Conservation (phyloP, 2,888 invertebrate species). For the Melanostoma mellinum region DNA sequence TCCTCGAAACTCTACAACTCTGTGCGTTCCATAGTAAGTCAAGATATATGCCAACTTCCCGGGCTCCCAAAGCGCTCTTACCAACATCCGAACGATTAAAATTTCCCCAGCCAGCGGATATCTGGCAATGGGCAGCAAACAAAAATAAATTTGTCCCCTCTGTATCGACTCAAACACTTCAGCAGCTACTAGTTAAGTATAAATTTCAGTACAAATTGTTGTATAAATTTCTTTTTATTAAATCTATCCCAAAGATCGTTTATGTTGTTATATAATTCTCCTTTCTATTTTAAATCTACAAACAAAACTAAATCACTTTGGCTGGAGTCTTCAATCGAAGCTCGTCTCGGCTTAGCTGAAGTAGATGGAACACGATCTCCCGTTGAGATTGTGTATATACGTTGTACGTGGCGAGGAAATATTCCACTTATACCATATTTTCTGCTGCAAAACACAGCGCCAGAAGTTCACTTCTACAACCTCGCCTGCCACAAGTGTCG, state of each 20-base stretch:
- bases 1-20: too few relatives aligned
- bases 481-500: slow-evolving; percentile 87
- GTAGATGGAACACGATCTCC: slow-evolving; percentile 77
- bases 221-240: slow-evolving; percentile 43
- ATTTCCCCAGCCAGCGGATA: slow-evolving; percentile 95
- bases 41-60: slow-evolving; percentile 94
- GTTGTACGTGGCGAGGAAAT: slow-evolving; percentile 77
- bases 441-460: slow-evolving; percentile 89
- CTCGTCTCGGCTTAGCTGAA: slow-evolving; percentile 72
- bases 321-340: slow-evolving; percentile 23
- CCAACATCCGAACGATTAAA: slow-evolving; percentile 85
- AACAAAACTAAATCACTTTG: slow-evolving; percentile 62
- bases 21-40: too few relatives aligned
- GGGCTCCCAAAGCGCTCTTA: slow-evolving; percentile 78
- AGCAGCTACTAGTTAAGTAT: slow-evolving; percentile 90
- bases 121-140: slow-evolving; percentile 89
- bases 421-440: slow-evolving; percentile 99
- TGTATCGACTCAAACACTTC: slow-evolving; percentile 91
- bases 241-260: slow-evolving; percentile 24
- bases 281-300: slow-evolving; percentile 35
- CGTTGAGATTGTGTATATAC: slow-evolving; percentile 79
- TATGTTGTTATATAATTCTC: too few relatives aligned
- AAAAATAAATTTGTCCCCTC: slow-evolving; percentile 86
- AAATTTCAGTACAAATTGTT: slow-evolving; percentile 5
- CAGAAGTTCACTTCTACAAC: slow-evolving; percentile 92